Base-by-base conservation (phyloP, 2,888 invertebrate species). In the Eilema depressum region DNA sequence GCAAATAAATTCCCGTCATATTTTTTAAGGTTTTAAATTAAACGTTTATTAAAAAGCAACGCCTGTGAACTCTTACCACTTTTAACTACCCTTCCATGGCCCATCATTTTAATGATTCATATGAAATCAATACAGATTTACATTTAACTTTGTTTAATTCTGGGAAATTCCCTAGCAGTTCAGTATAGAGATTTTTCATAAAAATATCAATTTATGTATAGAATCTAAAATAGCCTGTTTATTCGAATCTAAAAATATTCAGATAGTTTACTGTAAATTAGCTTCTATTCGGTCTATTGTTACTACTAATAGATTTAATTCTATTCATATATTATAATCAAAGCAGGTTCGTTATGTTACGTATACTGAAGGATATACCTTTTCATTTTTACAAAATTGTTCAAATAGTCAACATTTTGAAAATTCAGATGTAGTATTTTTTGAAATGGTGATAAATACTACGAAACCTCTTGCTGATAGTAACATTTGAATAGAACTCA, bases 281-380 rank as follows among this genome's bases (percentile, higher is more conserved):
- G 91, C 91, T 87, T 91, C 90, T 91, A 85, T 87, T 87, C 83
- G 89, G 88, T 88, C 75, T 87, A 86, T 86, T 83, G 88, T 83
- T 85, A 84, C 78, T 82, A 83, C 11, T 76, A 70, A 63, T 70
- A 66, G 66, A 69, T 66, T 75, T 74, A 73, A 80, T 80, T 80
- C 78, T 75, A 85, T 78, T 81, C 81, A 84, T 78, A 82, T 70
- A 71, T 75, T 67, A 65, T 62, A 71, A n/a, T 68, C 72, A 63
- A 33, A 63, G 60, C 33, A 73, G 63, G 70, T 70, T 33, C 33
- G 26, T 23, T 23, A 68, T 57, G 70, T 74, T 69, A 60, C 63
- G 61, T 71, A 61, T 66, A 66, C 60, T 59, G 66, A 76, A 73
- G 69, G 66, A 80, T 77, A 80, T 76, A 76, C 68, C 75, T 75